Evolutionary conservation across 2,888 invertebrate species (phyloP).

Genomic region (Hetaerina titia): DNA sequence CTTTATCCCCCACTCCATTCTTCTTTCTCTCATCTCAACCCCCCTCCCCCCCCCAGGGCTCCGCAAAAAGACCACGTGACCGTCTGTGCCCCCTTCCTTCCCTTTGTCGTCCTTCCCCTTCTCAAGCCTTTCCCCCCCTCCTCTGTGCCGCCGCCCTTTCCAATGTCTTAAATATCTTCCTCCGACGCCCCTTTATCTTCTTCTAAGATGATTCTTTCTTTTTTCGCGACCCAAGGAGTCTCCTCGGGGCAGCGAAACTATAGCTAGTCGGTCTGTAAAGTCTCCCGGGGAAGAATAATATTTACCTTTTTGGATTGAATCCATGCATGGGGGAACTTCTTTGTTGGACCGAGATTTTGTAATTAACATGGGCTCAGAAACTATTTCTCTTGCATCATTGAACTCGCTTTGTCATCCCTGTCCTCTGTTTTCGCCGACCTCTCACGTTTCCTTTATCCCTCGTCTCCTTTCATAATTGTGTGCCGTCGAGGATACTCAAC

Average conservation of each 20-base stretch:
- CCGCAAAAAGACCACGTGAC: not conserved
- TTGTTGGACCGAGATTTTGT: not conserved
- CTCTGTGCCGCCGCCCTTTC: not conserved
- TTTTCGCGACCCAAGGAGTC: not conserved
- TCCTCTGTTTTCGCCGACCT: not conserved
- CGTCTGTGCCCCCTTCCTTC: not conserved
- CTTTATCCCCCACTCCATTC: not conserved
- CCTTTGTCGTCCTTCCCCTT: not conserved
- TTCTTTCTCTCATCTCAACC: not conserved
- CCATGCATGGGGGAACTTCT: not conserved
- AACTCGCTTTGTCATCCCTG: not conserved
- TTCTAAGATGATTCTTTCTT: not conserved
- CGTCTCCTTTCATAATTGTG: not conserved
- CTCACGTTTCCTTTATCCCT: not conserved
- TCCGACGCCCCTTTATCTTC: constrained; percentile 13
- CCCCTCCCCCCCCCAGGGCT: not conserved
- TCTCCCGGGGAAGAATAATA: not conserved
- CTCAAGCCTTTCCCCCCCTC: not conserved
- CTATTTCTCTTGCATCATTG: not conserved
- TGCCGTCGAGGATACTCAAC: not conserved
- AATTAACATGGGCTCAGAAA: not conserved
- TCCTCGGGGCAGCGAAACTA: not conserved
- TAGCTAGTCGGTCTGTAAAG: too few species aligned
- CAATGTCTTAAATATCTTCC: constrained; percentile 24
- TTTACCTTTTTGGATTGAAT: not conserved